phyloP scores from a whole-genome alignment of 2,797 vertebrate species.

The Danionella dracula region DNA sequence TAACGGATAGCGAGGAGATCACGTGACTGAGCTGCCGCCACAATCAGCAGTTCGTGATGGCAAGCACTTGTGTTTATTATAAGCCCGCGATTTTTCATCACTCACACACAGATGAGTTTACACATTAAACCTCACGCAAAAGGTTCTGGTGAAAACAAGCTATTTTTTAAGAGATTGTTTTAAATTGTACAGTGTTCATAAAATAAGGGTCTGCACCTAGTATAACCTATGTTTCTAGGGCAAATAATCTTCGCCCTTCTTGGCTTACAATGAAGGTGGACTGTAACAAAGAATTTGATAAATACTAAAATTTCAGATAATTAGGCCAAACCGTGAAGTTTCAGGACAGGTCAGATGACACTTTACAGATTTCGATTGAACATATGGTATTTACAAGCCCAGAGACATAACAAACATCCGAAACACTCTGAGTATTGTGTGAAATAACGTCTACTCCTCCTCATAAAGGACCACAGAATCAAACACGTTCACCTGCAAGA shows the following conservation, averaged over 20 bases:
- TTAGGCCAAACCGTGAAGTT: conserved; percentile 26
- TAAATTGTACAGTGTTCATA: not conserved
- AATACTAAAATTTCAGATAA: conserved; percentile 2
- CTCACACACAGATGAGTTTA: not conserved
- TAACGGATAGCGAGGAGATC: conserved; percentile 7
- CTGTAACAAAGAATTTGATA: not conserved
- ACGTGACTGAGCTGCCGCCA: conserved; percentile 5
- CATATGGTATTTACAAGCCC: conserved; percentile 51
- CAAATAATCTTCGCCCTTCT: not conserved
- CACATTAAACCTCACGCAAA: conserved; percentile 8
- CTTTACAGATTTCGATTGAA: conserved; percentile 38
- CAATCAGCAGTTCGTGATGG: conserved; percentile 13
- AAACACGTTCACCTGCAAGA: conserved; percentile 36
- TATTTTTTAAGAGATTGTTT: not conserved
- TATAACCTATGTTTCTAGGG: not conserved
- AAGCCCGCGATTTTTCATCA: not conserved
- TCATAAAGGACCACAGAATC: conserved; percentile 49
- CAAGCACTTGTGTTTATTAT: conserved; percentile 16
- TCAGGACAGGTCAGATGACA: conserved; percentile 37
- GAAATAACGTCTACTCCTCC: conserved; percentile 41
- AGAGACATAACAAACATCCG: conserved; percentile 58
- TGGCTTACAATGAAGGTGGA: not conserved
- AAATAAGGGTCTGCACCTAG: not conserved
- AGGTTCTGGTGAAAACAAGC: not conserved
- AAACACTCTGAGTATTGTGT: conserved; percentile 68